These are phyloP conservation scores for Saguinus imperator DNA, from an alignment of 2,113 vertebrate genomes.

Conservation along the genomic window DNA sequence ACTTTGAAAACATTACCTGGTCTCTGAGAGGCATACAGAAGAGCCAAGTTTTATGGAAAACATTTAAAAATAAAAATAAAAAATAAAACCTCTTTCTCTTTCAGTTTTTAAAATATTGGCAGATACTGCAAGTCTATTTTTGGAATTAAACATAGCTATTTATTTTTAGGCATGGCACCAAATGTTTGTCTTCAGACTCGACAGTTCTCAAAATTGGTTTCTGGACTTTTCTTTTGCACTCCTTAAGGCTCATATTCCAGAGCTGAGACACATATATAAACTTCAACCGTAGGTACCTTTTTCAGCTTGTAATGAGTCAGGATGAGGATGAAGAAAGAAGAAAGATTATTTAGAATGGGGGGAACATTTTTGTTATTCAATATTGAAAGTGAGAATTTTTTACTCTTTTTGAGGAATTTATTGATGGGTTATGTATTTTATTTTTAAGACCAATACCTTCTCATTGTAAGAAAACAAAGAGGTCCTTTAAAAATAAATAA, in stretches of 20 bases:
- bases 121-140: conserved; percentile 61
- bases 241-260: not conserved
- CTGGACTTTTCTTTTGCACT: not conserved
- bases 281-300: not conserved
- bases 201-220: conserved; percentile 47
- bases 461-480: not conserved
- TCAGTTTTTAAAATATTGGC: conserved; percentile 53
- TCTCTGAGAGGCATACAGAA: not conserved
- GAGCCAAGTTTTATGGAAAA: not conserved
- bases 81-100: not conserved
- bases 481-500: not conserved
- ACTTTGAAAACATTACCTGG: not conserved
- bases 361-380: not conserved
- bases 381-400: not conserved
- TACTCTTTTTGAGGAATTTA: not conserved
- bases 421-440: not conserved
- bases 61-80: not conserved
- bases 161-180: conserved; percentile 60
- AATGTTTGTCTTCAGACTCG: conserved; percentile 52
- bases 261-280: not conserved
- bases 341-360: not conserved
- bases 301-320: not conserved
- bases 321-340: not conserved
- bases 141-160: conserved; percentile 62
- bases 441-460: not conserved